Evolutionary conservation across 2,888 invertebrate genomes (phyloP).

Genomic region (Pantelozetes paolii): DNA sequence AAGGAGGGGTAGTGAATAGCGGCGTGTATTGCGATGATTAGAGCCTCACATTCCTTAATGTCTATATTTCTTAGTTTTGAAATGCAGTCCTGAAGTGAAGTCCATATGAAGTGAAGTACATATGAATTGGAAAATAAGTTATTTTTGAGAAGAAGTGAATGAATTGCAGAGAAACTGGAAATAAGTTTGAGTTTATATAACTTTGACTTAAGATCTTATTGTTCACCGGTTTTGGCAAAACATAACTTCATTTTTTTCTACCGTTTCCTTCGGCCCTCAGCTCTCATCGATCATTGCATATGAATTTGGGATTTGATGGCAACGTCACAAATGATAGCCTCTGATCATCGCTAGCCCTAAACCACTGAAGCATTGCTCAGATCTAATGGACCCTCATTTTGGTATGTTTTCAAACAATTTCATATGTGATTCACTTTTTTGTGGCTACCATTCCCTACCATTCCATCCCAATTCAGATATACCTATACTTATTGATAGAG

Average conservation of each 20-base stretch:
- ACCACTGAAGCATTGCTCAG: background rate
- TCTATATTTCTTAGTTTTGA: constrained; percentile 30
- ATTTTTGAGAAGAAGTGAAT: too few relatives aligned
- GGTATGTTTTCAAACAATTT: background rate
- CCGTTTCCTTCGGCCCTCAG: background rate
- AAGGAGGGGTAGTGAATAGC: background rate
- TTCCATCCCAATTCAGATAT: too few relatives aligned
- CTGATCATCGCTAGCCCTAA: background rate
- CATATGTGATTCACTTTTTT: too few relatives aligned
- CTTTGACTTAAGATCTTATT: background rate
- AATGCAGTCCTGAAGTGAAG: too few relatives aligned
- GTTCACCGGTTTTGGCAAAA: background rate
- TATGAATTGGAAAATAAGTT: too few relatives aligned
- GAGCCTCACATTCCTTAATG: constrained; percentile 25
- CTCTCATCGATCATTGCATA: constrained; percentile 11
- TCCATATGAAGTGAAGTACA: too few relatives aligned
- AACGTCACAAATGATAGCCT: constrained; percentile 12
- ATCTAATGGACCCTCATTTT: constrained; percentile 12
- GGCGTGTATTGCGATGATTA: constrained; percentile 30
- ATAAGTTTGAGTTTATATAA: background rate
- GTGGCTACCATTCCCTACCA: too few relatives aligned
- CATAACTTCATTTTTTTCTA: background rate
- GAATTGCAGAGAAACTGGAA: too few relatives aligned
- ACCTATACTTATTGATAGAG: too few relatives aligned
- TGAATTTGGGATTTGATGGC: constrained; percentile 1